phyloP scores from a whole-genome alignment of 2,888 invertebrate species.

The Diplazon laetatorius region DNA sequence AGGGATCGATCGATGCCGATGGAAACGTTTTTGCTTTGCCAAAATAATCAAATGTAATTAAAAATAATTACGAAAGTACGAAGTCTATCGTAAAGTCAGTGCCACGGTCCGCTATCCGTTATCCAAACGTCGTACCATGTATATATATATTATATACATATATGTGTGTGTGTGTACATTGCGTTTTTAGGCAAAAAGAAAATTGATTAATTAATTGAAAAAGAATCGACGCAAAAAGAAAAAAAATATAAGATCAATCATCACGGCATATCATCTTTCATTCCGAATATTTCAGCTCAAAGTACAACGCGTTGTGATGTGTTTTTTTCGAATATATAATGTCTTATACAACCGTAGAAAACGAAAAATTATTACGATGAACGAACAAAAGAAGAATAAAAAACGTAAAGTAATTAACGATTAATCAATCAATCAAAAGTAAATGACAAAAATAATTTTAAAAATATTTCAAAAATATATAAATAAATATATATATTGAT shows the following conservation, averaged over 20 bases:
- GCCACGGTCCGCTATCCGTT: constrained; percentile 47
- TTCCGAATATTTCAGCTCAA: constrained; percentile 61
- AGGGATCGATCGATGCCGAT: constrained; percentile 33
- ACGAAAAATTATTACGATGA: background rate
- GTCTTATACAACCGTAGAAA: constrained; percentile 26
- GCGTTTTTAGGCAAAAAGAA: constrained; percentile 31
- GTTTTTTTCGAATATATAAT: constrained; percentile 58
- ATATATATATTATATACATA: constrained; percentile 4
- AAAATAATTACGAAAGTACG: constrained; percentile 59
- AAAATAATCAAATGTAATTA: constrained; percentile 49
- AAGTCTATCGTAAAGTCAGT: constrained; percentile 54
- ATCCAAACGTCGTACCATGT: constrained; percentile 29
- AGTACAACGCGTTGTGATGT: constrained; percentile 65
- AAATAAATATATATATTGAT: constrained; percentile 40
- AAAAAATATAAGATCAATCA: constrained; percentile 24
- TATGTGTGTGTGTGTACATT: too few species aligned
- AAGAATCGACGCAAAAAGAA: constrained; percentile 5
- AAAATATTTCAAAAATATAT: background rate
- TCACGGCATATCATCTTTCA: constrained; percentile 62
- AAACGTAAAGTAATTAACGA: background rate
- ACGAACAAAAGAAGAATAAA: background rate
- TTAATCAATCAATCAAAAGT: background rate
- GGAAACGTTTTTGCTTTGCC: constrained; percentile 49
- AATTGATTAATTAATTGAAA: constrained; percentile 13
- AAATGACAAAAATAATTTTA: too few species aligned